These are phyloP conservation scores for Hirtodrosophila trivittata DNA, from an alignment of 2,888 invertebrate species.

Conservation along the genomic window DNA sequence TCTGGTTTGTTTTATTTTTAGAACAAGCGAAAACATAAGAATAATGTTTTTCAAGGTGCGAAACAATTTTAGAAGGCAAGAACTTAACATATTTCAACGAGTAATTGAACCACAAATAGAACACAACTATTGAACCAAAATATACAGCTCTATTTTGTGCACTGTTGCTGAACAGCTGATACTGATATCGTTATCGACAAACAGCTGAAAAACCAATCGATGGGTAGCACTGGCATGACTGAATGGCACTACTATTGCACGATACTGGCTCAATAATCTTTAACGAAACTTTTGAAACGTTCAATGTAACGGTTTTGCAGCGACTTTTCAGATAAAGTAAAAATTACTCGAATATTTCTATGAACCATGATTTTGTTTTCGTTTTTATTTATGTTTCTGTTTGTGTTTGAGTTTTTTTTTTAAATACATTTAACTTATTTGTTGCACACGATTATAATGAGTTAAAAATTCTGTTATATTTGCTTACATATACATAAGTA, in stretches of 20 bases:
- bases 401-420: constrained; percentile 17
- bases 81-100: too few species aligned
- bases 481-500: constrained; percentile 63
- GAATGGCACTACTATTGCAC: too few species aligned
- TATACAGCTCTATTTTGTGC: neutral
- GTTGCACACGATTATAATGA: constrained; percentile 45
- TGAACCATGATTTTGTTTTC: neutral
- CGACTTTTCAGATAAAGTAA: neutral
- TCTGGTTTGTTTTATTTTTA: too few species aligned
- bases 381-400: neutral
- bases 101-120: too few species aligned
- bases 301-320: neutral
- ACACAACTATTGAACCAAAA: neutral
- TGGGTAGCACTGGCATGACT: constrained; percentile 40
- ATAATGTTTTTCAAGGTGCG: too few species aligned
- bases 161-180: constrained; percentile 44
- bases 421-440: constrained; percentile 48
- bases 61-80: too few species aligned
- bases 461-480: constrained; percentile 41
- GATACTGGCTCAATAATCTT: too few species aligned
- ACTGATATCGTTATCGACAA: constrained; percentile 28
- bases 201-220: constrained; percentile 32
- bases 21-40: too few species aligned
- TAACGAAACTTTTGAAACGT: constrained; percentile 12
- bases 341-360: too few species aligned